phyloP scores from a whole-genome alignment of 1,140 invertebrate species.

The Theocolax elegans region DNA sequence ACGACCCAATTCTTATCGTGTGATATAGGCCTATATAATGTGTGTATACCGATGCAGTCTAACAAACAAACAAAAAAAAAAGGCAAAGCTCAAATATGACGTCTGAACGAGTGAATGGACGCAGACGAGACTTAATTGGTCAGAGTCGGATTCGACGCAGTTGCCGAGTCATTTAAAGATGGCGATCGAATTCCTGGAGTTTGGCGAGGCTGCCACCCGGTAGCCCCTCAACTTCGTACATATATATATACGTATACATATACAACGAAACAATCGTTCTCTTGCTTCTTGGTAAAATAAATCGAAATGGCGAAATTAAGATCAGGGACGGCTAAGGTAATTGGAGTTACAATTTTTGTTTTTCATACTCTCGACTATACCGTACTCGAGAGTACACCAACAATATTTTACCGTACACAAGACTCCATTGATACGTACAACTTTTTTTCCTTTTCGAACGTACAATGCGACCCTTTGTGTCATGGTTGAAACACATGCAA shows the following conservation, averaged over 20 bases:
- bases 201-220: too few species aligned
- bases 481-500: background rate
- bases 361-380: background rate
- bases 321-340: background rate
- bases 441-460: background rate
- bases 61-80: too few species aligned
- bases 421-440: background rate
- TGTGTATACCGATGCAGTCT: too few species aligned
- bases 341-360: background rate
- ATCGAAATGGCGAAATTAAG: background rate
- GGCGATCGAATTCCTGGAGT: background rate
- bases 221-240: too few species aligned
- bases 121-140: background rate
- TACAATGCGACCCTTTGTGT: slow-evolving; percentile 3
- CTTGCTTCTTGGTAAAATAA: background rate
- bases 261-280: too few species aligned
- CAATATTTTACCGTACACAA: slow-evolving; percentile 5
- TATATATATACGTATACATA: too few species aligned
- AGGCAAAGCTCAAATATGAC: too few species aligned
- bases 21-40: too few species aligned
- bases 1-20: too few species aligned
- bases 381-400: background rate
- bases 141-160: background rate
- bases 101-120: too few species aligned
- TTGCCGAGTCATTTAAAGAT: background rate